Percentiles rank a stretch among this genome's conserved stretches.
phyloP scores from a whole-genome alignment of 2,888 invertebrate species.

The Drosophila glabriapex region DNA sequence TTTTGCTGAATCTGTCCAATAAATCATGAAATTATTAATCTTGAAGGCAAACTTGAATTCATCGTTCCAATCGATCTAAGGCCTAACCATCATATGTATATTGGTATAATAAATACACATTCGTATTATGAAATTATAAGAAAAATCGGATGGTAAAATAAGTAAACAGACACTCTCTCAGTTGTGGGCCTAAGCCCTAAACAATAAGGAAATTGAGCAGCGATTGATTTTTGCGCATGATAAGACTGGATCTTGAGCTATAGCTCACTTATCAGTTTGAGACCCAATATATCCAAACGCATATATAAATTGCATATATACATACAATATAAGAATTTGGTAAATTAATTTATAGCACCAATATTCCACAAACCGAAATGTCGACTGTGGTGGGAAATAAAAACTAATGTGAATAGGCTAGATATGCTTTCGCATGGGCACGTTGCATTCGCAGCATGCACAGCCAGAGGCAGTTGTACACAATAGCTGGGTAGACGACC shows the following conservation, averaged over 20 bases:
- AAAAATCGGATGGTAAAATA: neutral
- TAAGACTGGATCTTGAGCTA: too few species aligned
- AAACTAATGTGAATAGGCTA: neutral
- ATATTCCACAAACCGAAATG: neutral
- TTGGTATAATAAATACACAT: neutral
- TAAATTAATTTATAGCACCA: neutral
- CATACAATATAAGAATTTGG: neutral
- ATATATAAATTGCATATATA: neutral
- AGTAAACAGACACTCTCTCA: neutral
- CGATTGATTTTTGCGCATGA: neutral
- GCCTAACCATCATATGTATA: neutral
- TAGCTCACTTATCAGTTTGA: neutral
- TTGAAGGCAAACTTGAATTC: too few species aligned
- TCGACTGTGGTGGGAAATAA: conserved; percentile 12
- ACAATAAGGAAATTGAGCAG: neutral
- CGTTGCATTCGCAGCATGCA: conserved; percentile 29
- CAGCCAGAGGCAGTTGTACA: conserved; percentile 55
- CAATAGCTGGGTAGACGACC: conserved; percentile 48
- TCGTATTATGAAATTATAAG: neutral
- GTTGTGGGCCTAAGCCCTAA: neutral
- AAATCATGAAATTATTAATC: neutral
- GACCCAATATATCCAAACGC: neutral
- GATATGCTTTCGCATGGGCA: conserved; percentile 35
- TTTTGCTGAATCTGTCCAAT: neutral
- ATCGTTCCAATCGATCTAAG: neutral